Percentiles rank a stretch among this genome's conserved stretches.
phyloP scores from a whole-genome alignment of 2,113 vertebrate species.

The Datnioides undecimradiatus region DNA sequence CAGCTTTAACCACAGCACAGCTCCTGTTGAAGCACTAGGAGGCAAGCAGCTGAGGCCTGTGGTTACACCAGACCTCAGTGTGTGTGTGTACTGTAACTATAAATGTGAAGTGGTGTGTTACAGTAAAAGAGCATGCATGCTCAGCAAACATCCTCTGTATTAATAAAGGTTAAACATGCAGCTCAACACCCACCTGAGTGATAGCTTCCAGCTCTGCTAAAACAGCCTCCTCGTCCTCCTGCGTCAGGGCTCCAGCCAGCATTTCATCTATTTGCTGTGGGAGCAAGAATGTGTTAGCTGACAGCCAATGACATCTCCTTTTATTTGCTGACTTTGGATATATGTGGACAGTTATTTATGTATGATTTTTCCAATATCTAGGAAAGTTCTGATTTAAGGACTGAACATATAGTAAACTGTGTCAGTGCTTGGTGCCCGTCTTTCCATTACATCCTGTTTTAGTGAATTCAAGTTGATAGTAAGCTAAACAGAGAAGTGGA shows the following conservation, averaged over 20 bases:
- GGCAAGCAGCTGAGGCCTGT: constrained; percentile 3
- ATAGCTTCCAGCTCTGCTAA: constrained; percentile 91
- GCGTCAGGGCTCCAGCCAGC: constrained; percentile 89
- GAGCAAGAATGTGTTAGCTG: constrained; percentile 16
- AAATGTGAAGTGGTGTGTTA: not conserved
- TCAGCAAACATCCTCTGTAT: constrained; percentile 3
- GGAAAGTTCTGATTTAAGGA: not conserved
- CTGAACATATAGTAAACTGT: too few relatives aligned
- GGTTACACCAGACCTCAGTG: not conserved
- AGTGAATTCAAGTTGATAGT: too few relatives aligned
- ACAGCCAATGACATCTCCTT: not conserved
- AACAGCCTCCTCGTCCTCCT: constrained; percentile 92
- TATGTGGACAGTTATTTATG: not conserved
- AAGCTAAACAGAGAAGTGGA: too few relatives aligned
- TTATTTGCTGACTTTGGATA: not conserved
- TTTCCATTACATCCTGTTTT: too few relatives aligned
- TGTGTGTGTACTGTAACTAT: constrained; percentile 1
- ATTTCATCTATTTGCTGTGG: constrained; percentile 94
- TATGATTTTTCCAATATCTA: not conserved
- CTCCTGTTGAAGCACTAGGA: not conserved
- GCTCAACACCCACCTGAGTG: constrained; percentile 86
- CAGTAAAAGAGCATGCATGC: not conserved
- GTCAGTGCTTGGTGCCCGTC: too few relatives aligned
- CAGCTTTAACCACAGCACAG: constrained; percentile 17
- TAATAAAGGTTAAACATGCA: constrained; percentile 26